These are phyloP conservation scores for Coptodon rendalli DNA, from an alignment of 2,113 vertebrate species.

Conservation along the genomic window DNA sequence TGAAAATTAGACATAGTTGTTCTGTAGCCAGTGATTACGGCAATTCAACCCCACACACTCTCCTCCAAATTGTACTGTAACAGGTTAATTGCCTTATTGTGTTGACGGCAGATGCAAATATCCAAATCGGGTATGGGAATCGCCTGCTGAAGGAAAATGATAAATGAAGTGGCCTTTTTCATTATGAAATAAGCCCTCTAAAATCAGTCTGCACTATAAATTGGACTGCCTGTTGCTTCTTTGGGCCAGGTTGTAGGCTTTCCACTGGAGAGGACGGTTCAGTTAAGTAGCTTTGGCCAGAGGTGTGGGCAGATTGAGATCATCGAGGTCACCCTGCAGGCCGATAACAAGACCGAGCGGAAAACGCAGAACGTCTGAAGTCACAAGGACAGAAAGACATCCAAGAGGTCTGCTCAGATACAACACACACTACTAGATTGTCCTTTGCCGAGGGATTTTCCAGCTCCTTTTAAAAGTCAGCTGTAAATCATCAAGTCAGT, in stretches of 20 bases:
- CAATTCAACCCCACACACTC: background rate
- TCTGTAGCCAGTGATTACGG: background rate
- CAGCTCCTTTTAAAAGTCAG: background rate
- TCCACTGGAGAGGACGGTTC: conserved; percentile 30
- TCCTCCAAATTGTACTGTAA: background rate
- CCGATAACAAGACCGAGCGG: conserved; percentile 42
- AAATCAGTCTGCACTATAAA: conserved; percentile 1
- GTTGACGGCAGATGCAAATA: background rate
- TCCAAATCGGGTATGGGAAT: background rate
- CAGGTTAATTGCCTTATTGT: background rate
- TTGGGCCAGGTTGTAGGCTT: conserved; percentile 15
- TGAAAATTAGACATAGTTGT: background rate
- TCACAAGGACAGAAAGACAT: conserved; percentile 19
- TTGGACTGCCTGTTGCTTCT: background rate
- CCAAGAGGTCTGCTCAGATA: background rate
- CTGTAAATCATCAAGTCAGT: conserved; percentile 2
- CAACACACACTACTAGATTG: background rate
- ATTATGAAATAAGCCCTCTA: background rate
- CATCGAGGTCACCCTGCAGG: conserved; percentile 56
- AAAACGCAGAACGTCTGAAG: conserved; percentile 18
- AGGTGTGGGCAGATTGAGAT: conserved; percentile 59
- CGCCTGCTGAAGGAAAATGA: background rate
- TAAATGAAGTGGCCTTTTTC: background rate
- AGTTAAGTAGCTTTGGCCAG: conserved; percentile 41
- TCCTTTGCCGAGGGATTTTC: background rate